phyloP scores from a whole-genome alignment of 1,140 invertebrate species.

The Carposina sasakii region DNA sequence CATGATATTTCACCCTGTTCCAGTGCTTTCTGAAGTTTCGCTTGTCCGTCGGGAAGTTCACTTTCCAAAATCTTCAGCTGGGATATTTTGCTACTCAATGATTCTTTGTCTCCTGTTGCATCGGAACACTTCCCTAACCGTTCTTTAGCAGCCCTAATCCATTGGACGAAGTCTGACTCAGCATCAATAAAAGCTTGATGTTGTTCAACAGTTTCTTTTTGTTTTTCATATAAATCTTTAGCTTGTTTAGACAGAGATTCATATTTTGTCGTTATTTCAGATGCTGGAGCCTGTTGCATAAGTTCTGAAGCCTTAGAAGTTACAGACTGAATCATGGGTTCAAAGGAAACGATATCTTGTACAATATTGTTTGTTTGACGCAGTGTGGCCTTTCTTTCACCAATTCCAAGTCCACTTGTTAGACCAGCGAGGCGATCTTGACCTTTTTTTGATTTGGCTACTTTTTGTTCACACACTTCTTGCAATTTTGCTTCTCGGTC shows the following conservation, averaged over 20 bases:
- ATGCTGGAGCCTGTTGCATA: conserved; percentile 87
- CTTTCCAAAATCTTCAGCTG: conserved; percentile 88
- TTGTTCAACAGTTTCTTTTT: conserved; percentile 91
- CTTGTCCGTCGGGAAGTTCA: conserved; percentile 85
- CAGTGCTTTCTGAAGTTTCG: conserved; percentile 86
- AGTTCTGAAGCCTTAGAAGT: conserved; percentile 92
- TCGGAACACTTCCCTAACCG: conserved; percentile 94
- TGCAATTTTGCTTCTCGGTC: conserved; percentile 95
- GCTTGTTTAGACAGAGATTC: conserved; percentile 92
- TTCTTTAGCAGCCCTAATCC: conserved; percentile 92
- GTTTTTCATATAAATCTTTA: conserved; percentile 91
- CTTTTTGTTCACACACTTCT: conserved; percentile 90
- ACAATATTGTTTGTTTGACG: conserved; percentile 94
- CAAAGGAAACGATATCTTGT: conserved; percentile 94
- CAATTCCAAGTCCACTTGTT: conserved; percentile 83
- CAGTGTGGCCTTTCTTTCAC: conserved; percentile 90
- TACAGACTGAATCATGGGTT: conserved; percentile 95
- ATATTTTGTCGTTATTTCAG: conserved; percentile 92
- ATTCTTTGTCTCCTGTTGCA: conserved; percentile 94
- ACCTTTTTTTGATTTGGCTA: conserved; percentile 83
- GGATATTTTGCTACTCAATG: conserved; percentile 86
- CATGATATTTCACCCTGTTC: conserved; percentile 88
- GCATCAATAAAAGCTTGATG: conserved; percentile 93
- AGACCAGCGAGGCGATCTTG: conserved; percentile 77
- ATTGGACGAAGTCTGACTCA: conserved; percentile 92